Percentiles rank a stretch among this genome's conserved stretches.
Evolutionary conservation across 2,888 invertebrate species (phyloP).

Genomic region (Limnephilus auricula): DNA sequence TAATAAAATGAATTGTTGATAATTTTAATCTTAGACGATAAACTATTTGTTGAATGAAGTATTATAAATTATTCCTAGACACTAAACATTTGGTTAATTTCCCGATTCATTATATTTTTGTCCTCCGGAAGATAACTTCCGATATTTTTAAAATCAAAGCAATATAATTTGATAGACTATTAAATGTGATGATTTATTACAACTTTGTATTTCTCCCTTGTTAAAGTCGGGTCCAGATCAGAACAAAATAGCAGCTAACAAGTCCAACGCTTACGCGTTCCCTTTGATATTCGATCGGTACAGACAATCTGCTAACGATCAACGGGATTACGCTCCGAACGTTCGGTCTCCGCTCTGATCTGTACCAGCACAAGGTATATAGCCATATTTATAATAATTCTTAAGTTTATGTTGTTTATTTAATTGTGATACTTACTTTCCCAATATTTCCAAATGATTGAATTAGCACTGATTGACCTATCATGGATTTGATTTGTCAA

Average conservation of each 20-base stretch:
- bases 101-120: neutral
- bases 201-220: constrained; percentile 2
- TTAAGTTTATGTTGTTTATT: neutral
- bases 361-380: constrained; percentile 2
- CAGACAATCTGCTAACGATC: constrained; percentile 2
- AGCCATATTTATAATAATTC: neutral
- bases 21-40: neutral
- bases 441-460: neutral
- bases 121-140: neutral
- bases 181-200: neutral
- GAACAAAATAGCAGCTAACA: constrained; percentile 2
- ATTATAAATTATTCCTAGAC: neutral
- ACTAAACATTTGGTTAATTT: neutral
- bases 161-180: neutral
- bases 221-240: neutral
- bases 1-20: neutral
- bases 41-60: neutral
- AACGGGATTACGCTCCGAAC: neutral
- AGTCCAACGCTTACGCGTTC: neutral
- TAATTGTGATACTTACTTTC: neutral
- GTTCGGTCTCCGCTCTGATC: neutral
- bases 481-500: neutral
- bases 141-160: neutral
- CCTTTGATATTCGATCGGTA: neutral
- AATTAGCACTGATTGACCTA: neutral